Evolutionary conservation across 2,888 invertebrate species (phyloP).

Genomic region (Ectemnius cavifrons): DNA sequence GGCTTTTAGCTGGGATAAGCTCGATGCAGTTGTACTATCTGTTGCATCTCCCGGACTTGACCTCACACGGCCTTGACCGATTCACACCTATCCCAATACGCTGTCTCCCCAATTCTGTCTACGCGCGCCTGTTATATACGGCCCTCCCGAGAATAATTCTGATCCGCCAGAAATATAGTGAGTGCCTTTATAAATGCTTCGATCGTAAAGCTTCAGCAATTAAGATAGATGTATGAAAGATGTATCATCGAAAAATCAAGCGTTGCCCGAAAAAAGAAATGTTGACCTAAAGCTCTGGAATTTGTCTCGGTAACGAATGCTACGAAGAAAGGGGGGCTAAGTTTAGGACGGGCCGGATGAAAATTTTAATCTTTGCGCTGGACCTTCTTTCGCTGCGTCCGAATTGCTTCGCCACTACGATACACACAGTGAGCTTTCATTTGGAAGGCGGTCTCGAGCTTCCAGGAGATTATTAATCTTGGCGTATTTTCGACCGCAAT

Average conservation of each 20-base stretch:
- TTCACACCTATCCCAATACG: conserved; percentile 4
- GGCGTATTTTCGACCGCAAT: no score
- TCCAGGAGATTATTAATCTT: conserved; percentile 2
- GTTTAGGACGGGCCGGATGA: conserved; percentile 5
- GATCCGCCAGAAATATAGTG: not conserved
- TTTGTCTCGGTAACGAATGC: no score
- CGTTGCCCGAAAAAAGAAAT: no score
- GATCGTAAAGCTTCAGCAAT: no score
- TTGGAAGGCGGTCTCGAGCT: not conserved
- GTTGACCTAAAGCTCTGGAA: no score
- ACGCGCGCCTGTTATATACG: no score
- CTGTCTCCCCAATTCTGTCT: no score
- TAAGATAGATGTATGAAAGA: no score
- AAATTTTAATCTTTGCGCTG: conserved; percentile 16
- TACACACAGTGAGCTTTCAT: not conserved
- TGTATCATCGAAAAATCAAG: no score
- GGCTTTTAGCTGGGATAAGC: no score
- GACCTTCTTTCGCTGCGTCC: not conserved
- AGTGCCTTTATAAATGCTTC: no score
- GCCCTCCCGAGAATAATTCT: not conserved
- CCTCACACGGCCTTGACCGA: conserved; percentile 43
- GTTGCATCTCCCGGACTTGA: conserved; percentile 47
- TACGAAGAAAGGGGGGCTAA: not conserved
- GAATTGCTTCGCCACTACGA: not conserved
- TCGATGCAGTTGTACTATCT: conserved; percentile 25